Conservation (phyloP, 2,797 vertebrate genomes). For the Martes flavigula region DNA sequence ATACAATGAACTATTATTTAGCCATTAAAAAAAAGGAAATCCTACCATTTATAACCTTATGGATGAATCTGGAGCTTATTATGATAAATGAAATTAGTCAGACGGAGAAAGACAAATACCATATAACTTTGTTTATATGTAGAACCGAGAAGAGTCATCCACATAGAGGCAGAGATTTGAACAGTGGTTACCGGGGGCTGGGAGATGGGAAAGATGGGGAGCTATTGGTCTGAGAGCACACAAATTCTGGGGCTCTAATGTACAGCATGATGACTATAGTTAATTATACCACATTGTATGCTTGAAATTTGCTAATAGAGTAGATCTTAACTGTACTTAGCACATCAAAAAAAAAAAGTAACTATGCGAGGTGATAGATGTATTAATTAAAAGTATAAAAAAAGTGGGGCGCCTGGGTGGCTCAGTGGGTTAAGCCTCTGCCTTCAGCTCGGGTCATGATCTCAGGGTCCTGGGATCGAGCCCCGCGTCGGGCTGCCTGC, state of each 20-base stretch:
- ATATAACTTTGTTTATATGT: not conserved
- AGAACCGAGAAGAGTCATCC: not conserved
- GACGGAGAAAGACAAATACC: not conserved
- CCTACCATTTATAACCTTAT: not conserved
- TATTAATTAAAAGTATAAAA: too few relatives aligned
- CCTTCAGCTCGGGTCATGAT: too few relatives aligned
- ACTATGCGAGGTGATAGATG: not conserved
- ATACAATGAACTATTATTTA: not conserved
- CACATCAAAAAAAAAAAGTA: not conserved
- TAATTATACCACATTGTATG: not conserved
- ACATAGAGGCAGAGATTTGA: not conserved
- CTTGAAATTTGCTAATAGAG: not conserved
- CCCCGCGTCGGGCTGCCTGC: too few relatives aligned
- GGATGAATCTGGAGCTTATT: not conserved
- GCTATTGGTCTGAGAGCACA: not conserved
- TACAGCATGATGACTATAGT: not conserved
- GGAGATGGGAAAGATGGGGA: not conserved
- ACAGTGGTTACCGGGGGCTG: not conserved
- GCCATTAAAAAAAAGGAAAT: not conserved
- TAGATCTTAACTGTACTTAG: not conserved
- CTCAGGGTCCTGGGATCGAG: too few relatives aligned
- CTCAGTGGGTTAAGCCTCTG: too few relatives aligned
- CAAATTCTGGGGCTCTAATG: not conserved
- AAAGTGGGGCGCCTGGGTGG: too few relatives aligned
- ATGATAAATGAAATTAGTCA: not conserved